These are phyloP conservation scores for Drosophila paranaensis DNA, from an alignment of 2,888 invertebrate genomes.

Conservation along the genomic window DNA sequence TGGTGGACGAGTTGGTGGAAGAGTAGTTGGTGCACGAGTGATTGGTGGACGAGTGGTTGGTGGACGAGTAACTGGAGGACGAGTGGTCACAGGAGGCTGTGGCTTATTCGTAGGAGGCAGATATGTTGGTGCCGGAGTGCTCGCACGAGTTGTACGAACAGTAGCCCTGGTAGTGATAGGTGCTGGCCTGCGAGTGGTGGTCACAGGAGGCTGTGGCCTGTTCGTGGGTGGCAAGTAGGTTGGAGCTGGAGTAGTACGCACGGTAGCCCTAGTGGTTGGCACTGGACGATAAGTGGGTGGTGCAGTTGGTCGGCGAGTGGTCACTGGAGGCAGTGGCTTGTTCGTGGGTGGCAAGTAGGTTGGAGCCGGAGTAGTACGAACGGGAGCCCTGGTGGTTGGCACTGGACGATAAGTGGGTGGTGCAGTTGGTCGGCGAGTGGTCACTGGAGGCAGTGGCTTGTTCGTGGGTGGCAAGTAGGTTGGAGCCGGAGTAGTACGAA, in stretches of 20 bases:
- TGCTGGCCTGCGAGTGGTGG: background rate
- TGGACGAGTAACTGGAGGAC: background rate
- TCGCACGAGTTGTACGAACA: slow-evolving; percentile 21
- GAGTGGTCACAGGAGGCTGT: slow-evolving; percentile 46
- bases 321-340: too few species aligned
- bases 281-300: slow-evolving; percentile 21
- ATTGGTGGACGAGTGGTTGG: slow-evolving; percentile 22
- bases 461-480: slow-evolving; percentile 58
- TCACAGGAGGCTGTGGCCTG: slow-evolving; percentile 51
- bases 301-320: slow-evolving; percentile 17
- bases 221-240: slow-evolving; percentile 63
- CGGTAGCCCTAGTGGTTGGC: slow-evolving; percentile 24
- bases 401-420: slow-evolving; percentile 14
- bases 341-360: slow-evolving; percentile 57
- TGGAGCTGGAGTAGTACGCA: slow-evolving; percentile 43
- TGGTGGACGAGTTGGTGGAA: slow-evolving; percentile 1
- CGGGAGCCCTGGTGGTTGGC: slow-evolving; percentile 22
- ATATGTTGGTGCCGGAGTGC: slow-evolving; percentile 48
- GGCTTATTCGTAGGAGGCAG: slow-evolving; percentile 61
- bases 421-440: slow-evolving; percentile 18
- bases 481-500: slow-evolving; percentile 41
- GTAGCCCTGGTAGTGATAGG: background rate
- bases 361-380: slow-evolving; percentile 41
- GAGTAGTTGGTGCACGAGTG: slow-evolving; percentile 27
- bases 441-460: too few species aligned